Percentiles rank a stretch among this genome's conserved stretches.
These are phyloP conservation scores for Callopanchax toddi DNA, from an alignment of 2,113 vertebrate species.

Conservation along the genomic window DNA sequence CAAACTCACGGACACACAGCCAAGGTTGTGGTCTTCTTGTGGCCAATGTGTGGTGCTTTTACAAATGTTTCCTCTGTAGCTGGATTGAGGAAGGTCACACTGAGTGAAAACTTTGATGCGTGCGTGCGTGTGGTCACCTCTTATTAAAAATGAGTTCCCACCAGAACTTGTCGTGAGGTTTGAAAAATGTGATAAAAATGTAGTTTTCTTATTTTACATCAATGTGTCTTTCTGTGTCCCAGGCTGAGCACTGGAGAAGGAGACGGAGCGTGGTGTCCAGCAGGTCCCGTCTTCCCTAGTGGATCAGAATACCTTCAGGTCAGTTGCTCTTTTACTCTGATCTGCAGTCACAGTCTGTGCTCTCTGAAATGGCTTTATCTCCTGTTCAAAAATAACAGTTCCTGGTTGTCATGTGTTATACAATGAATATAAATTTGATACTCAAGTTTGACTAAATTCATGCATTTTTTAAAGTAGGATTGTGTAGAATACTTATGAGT, in stretches of 20 bases:
- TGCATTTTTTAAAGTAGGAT: too few relatives aligned
- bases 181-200: neutral
- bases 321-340: conserved; percentile 6
- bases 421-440: neutral
- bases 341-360: neutral
- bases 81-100: conserved; percentile 38
- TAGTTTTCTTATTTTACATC: conserved; percentile 5
- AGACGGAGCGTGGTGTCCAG: conserved; percentile 93
- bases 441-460: too few relatives aligned
- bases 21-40: conserved; percentile 36
- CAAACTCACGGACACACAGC: conserved; percentile 14
- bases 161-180: conserved; percentile 38
- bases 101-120: conserved; percentile 32
- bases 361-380: too few relatives aligned
- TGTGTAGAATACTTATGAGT: too few relatives aligned
- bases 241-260: conserved; percentile 90
- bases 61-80: conserved; percentile 33
- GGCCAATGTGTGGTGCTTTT: conserved; percentile 35
- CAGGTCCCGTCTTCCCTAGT: conserved; percentile 85
- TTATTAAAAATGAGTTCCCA: conserved; percentile 16
- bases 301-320: conserved; percentile 90
- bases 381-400: too few relatives aligned
- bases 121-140: conserved; percentile 59
- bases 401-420: neutral
- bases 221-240: conserved; percentile 28